These are phyloP conservation scores for Petrolisthes manimaculis DNA, from an alignment of 2,888 invertebrate species.

Conservation along the genomic window DNA sequence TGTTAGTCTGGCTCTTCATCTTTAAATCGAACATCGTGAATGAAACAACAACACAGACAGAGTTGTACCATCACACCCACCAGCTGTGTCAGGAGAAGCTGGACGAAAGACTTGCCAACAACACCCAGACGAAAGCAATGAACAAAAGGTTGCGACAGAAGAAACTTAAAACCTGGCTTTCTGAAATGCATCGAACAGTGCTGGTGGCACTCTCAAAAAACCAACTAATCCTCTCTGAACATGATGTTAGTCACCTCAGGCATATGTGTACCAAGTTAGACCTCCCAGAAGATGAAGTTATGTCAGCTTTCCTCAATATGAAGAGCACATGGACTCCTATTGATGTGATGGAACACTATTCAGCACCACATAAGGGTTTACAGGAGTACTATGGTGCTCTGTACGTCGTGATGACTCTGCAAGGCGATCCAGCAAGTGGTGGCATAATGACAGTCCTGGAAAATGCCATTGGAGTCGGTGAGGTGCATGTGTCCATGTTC, in stretches of 20 bases:
- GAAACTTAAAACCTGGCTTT: background rate
- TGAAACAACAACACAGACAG: constrained; percentile 20
- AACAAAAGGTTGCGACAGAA: background rate
- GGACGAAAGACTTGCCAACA: constrained; percentile 7
- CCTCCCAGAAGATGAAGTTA: constrained; percentile 11
- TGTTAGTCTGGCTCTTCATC: background rate
- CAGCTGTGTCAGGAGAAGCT: constrained; percentile 21
- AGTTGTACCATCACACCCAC: constrained; percentile 4
- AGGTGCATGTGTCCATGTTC: background rate
- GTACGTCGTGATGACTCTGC: background rate
- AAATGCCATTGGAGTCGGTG: background rate
- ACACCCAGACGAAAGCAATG: background rate
- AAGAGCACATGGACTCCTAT: constrained; percentile 15
- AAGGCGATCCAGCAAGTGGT: background rate
- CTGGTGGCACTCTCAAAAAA: background rate
- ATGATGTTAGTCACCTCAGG: background rate
- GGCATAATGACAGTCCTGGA: background rate
- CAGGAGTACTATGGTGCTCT: constrained; percentile 21
- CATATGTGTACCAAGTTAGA: background rate
- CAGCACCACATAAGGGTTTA: constrained; percentile 27
- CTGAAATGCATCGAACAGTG: background rate
- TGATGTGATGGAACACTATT: constrained; percentile 7
- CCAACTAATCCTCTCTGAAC: background rate
- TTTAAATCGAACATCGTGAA: background rate
- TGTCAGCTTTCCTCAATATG: constrained; percentile 18